A percentile compares a stretch with the other conserved stretches of the same genome.
phyloP scores from a whole-genome alignment of 2,113 vertebrate genomes.

The Sclerurus mexicanus region DNA sequence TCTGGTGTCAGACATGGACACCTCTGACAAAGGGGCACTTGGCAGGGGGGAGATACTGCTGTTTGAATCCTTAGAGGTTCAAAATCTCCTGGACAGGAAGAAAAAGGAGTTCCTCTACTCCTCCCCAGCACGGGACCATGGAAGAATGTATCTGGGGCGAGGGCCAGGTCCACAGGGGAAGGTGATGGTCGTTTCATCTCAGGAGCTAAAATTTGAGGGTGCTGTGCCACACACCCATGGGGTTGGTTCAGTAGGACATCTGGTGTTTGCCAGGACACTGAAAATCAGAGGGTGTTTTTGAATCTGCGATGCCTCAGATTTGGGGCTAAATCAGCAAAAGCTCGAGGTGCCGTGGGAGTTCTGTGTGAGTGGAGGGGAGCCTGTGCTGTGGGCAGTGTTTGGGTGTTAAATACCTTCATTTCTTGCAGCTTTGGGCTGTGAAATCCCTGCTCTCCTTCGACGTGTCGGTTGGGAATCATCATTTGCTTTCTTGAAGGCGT shows the following conservation, averaged over 20 bases:
- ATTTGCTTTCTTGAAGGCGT: background rate
- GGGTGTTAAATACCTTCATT: background rate
- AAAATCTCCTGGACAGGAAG: background rate
- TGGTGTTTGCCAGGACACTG: background rate
- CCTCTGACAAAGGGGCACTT: background rate
- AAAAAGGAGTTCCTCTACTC: background rate
- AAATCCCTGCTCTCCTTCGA: background rate
- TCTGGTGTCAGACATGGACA: background rate
- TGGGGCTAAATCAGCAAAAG: background rate
- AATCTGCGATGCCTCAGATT: background rate
- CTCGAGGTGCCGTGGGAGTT: background rate
- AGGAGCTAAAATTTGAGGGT: background rate
- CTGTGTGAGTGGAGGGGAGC: background rate
- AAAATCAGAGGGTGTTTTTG: background rate
- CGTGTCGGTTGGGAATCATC: background rate
- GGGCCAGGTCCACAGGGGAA: background rate
- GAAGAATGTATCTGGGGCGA: background rate
- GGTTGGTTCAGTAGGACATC: background rate
- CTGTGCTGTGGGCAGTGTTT: background rate
- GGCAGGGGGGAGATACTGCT: background rate
- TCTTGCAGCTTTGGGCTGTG: background rate
- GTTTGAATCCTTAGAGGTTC: background rate
- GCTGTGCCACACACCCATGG: background rate
- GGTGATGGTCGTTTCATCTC: background rate
- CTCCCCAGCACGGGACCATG: fast-evolving